These are phyloP conservation scores for Greenwoodochromis staneri DNA, from an alignment of 2,113 vertebrate species.

Conservation along the genomic window DNA sequence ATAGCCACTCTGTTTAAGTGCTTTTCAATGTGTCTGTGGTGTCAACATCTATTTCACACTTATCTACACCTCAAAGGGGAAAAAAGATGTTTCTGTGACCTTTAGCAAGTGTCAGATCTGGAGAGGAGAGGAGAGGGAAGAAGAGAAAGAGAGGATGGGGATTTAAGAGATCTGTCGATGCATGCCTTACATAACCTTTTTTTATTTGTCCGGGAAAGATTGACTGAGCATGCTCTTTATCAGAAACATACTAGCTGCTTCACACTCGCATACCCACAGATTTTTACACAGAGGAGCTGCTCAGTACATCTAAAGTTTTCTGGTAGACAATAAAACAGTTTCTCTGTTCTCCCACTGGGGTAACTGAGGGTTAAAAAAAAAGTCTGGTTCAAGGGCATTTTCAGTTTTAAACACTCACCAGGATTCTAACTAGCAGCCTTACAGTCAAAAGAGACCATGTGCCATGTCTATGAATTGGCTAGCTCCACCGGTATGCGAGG, in stretches of 20 bases:
- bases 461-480: background rate
- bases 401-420: background rate
- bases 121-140: constrained; percentile 24
- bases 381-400: background rate
- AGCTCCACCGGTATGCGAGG: background rate
- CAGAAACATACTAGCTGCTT: constrained; percentile 24
- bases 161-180: constrained; percentile 46
- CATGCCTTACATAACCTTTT: constrained; percentile 57
- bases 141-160: background rate
- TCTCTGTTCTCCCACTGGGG: background rate
- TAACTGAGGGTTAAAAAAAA: background rate
- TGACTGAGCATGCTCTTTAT: constrained; percentile 39
- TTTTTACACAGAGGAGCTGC: constrained; percentile 7
- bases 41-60: constrained; percentile 73
- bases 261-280: background rate
- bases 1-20: constrained; percentile 63
- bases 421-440: constrained; percentile 2
- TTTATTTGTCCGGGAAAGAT: constrained; percentile 43
- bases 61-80: constrained; percentile 66
- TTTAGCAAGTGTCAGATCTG: constrained; percentile 62
- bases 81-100: constrained; percentile 64
- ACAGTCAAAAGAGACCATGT: background rate
- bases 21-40: constrained; percentile 63
- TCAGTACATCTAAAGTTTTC: background rate
- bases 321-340: background rate